A percentile compares a stretch with the other conserved stretches of the same genome.
Evolutionary conservation across 2,113 vertebrate species (phyloP).

Genomic region (Platanista minor): DNA sequence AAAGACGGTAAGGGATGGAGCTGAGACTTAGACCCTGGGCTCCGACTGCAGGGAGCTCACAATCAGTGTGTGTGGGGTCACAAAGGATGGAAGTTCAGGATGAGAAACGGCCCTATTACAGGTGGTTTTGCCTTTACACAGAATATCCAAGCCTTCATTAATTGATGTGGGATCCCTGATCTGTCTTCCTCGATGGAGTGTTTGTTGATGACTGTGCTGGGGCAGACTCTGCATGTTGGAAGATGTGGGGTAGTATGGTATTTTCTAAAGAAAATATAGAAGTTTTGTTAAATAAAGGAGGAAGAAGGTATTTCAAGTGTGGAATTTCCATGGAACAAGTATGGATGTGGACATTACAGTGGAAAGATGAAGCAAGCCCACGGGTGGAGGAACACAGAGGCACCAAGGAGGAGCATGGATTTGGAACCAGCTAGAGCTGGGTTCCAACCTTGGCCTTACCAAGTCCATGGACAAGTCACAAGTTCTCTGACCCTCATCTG

Average conservation of each 20-base stretch:
- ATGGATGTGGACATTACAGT: neutral
- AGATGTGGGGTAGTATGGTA: neutral
- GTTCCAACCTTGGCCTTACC: neutral
- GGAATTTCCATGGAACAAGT: neutral
- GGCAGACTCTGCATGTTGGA: neutral
- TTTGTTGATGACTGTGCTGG: neutral
- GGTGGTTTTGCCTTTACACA: neutral
- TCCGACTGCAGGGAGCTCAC: neutral
- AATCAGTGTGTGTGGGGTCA: neutral
- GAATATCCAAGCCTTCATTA: neutral
- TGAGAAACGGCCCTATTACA: neutral
- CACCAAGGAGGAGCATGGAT: neutral
- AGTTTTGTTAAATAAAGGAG: neutral
- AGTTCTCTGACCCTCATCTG: neutral
- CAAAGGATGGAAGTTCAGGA: neutral
- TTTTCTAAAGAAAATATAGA: neutral
- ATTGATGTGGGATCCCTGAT: neutral
- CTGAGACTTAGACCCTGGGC: neutral
- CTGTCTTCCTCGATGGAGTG: neutral
- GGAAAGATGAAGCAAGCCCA: neutral
- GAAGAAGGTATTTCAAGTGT: neutral
- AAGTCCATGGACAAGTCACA: neutral
- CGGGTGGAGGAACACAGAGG: neutral
- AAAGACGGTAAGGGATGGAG: neutral
- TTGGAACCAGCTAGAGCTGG: neutral